Percentiles rank a stretch among this genome's conserved stretches.
phyloP scores from a whole-genome alignment of 2,113 vertebrate genomes.

The Lota lota region DNA sequence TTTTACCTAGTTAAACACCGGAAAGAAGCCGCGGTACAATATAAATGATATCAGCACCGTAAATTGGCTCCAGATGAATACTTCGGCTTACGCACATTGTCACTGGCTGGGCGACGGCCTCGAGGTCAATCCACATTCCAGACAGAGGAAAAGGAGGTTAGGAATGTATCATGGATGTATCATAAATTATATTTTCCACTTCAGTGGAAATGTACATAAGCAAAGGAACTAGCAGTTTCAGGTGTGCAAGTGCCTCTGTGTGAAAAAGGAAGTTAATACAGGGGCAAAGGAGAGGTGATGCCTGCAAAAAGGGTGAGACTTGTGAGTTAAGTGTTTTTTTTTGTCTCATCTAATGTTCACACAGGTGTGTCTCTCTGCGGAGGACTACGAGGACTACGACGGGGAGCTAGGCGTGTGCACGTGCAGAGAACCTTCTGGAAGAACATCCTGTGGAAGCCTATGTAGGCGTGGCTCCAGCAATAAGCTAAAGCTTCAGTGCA shows the following conservation, averaged over 20 bases:
- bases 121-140: too few species aligned
- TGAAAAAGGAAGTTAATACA: too few species aligned
- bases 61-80: too few species aligned
- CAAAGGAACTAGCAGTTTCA: neutral
- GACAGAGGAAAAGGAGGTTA: too few species aligned
- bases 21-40: neutral
- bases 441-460: constrained; percentile 58
- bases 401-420: constrained; percentile 81
- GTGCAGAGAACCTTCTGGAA: constrained; percentile 66
- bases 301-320: neutral
- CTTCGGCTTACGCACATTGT: too few species aligned
- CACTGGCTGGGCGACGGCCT: too few species aligned
- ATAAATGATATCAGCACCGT: neutral
- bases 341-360: neutral
- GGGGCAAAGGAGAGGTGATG: neutral
- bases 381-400: constrained; percentile 78
- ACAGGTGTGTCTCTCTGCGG: constrained; percentile 79
- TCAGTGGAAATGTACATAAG: too few species aligned
- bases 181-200: too few species aligned
- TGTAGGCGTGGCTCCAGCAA: constrained; percentile 58
- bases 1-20: constrained; percentile 26
- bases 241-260: neutral
- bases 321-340: neutral
- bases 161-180: neutral
- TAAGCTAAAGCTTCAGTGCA: constrained; percentile 71